A percentile compares a stretch with the other conserved stretches of the same genome.
Evolutionary conservation across 2,113 vertebrate genomes (phyloP).

Genomic region (Lynx canadensis): DNA sequence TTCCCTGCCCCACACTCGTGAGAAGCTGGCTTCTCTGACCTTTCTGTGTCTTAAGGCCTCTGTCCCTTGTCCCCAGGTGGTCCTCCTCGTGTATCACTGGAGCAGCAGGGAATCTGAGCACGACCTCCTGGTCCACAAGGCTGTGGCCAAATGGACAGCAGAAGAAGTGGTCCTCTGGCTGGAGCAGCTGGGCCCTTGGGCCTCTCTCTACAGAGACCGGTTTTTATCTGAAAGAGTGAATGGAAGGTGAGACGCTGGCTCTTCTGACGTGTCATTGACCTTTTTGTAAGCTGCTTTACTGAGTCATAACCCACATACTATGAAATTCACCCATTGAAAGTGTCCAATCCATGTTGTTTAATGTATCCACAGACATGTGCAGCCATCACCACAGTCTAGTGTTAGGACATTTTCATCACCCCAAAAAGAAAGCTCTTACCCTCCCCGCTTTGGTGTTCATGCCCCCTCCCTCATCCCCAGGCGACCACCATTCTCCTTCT

Average conservation of each 20-base stretch:
- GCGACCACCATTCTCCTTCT: not conserved
- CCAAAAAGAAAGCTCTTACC: not conserved
- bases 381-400: not conserved
- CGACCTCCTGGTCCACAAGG: conserved; percentile 92
- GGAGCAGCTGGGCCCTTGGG: conserved; percentile 93
- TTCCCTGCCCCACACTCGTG: not conserved
- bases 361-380: not conserved
- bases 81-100: conserved; percentile 95
- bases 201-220: conserved; percentile 91
- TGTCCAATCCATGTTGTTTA: not conserved
- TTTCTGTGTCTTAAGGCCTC: not conserved
- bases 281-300: not conserved
- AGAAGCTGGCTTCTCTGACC: not conserved
- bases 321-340: not conserved
- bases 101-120: conserved; percentile 90
- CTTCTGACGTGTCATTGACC: not conserved
- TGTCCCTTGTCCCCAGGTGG: conserved; percentile 84
- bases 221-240: conserved; percentile 93
- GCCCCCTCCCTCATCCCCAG: not conserved
- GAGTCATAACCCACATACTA: not conserved
- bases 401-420: not conserved
- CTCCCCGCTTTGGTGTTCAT: not conserved
- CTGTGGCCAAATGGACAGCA: conserved; percentile 91
- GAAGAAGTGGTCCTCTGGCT: conserved; percentile 95
- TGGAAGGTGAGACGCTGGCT: conserved; percentile 89